Base-by-base conservation (phyloP, 1,140 invertebrate species). In the Oscheius sp. region DNA sequence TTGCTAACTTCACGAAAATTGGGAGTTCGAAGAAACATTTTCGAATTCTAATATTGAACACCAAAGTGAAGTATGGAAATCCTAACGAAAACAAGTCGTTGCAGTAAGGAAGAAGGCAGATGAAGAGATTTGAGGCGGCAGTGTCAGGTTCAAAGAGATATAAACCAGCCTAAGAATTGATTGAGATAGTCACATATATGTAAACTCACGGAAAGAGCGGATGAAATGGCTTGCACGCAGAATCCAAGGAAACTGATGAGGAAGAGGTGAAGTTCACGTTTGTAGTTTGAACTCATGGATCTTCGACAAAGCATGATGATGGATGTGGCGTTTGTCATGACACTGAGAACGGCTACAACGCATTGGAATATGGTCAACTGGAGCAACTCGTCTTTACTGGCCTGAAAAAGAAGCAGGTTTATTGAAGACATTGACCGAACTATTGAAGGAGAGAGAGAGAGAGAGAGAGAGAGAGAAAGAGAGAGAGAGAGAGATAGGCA, bases 1-100 rank as follows among this genome's bases (percentile, higher is more conserved):
- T 42, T 4, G 49, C 49, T 4, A 55, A 7, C 4, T 23, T 55
- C 7, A 13, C 4, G 4, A 4, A 13, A 13, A 55, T 7, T 4
- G 49, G 49, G 15, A 55, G 28, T 26, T 55, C 49, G 23, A 55
- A 55, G 49, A 55, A 55, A 23, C 49, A 55, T 23, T 55, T 55
- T 26, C 49, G 7, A 4, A 55, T 7, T 4, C 49, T 7, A 23
- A 23, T 4, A 23, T 55, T 55, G 49, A 55, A 55, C 15, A 55
- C 49, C 15, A 55, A 26, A 23, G 28, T 4, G 23, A 55, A 55
- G 49, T 55, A 55, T 7, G 49, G 49, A 4, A 55, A 4, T 4
- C 49, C 49, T 4, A 55, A 26, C 15, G 49, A 55, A 26, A 55
- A 55, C 15, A 55, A 26, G 23, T 55, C 49, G 23, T 55, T 55